Evolutionary conservation across 2,888 invertebrate species (phyloP).

Genomic region (Diadegma fenestrale): DNA sequence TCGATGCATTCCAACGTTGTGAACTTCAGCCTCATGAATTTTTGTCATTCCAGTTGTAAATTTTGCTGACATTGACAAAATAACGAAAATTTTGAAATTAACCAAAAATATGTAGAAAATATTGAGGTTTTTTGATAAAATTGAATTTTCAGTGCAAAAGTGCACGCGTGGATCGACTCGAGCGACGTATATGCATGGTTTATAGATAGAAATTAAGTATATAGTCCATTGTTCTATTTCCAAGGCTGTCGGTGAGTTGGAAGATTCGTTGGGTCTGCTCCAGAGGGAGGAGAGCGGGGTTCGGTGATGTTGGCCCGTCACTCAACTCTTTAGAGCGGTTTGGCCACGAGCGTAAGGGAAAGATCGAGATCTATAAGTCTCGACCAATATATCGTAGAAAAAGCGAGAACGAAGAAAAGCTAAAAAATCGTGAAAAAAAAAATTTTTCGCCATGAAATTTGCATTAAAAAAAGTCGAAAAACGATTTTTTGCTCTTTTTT

Average conservation of each 20-base stretch:
- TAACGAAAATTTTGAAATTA: no score
- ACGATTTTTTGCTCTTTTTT: no score
- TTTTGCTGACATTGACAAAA: no score
- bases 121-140: no score
- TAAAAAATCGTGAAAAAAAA: not conserved
- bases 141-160: no score
- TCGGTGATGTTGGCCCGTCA: slow-evolving; percentile 68
- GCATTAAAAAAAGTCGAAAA: no score
- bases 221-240: slow-evolving; percentile 70
- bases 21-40: no score
- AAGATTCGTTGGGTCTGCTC: slow-evolving; percentile 69
- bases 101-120: no score
- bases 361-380: slow-evolving; percentile 38
- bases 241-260: slow-evolving; percentile 70
- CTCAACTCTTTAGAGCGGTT: slow-evolving; percentile 61
- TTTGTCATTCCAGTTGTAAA: no score
- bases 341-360: slow-evolving; percentile 1
- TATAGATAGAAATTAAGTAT: slow-evolving; percentile 31
- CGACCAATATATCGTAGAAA: no score
- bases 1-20: no score
- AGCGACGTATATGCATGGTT: not conserved
- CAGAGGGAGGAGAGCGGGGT: not conserved
- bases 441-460: no score
- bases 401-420: not conserved
- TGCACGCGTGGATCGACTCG: slow-evolving; percentile 13